Conservation (phyloP, 1,140 invertebrate species). For the Magallana ariakensis region DNA sequence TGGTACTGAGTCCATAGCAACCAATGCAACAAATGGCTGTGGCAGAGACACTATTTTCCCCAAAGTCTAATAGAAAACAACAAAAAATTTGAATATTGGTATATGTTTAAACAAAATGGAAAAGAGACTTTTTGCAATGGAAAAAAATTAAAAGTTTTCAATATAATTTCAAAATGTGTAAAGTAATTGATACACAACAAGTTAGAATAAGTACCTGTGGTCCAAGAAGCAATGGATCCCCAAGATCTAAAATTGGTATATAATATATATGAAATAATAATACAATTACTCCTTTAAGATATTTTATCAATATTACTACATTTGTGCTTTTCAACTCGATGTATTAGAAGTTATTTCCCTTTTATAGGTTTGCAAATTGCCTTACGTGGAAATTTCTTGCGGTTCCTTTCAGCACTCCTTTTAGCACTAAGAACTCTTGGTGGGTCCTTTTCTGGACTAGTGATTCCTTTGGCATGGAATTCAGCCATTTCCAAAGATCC, state of each 20-base stretch:
- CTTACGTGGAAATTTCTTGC: slow-evolving; percentile 67
- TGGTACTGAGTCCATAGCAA: slow-evolving; percentile 77
- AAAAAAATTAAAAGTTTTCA: too few relatives aligned
- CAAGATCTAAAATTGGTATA: slow-evolving; percentile 65
- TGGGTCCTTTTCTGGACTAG: slow-evolving; percentile 70
- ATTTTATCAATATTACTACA: too few relatives aligned
- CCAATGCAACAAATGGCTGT: slow-evolving; percentile 74
- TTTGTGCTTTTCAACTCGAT: too few relatives aligned
- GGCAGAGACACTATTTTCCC: slow-evolving; percentile 75
- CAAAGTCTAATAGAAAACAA: slow-evolving; percentile 68
- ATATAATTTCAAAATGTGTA: too few relatives aligned
- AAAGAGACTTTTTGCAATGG: too few relatives aligned
- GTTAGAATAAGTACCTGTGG: slow-evolving; percentile 64
- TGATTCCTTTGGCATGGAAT: slow-evolving; percentile 68
- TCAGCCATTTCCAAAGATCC: slow-evolving; percentile 66
- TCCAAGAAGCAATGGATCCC: slow-evolving; percentile 72
- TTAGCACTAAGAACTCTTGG: slow-evolving; percentile 64
- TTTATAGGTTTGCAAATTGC: background rate
- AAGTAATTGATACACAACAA: too few relatives aligned
- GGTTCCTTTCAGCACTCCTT: slow-evolving; percentile 56
- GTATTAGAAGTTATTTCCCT: background rate
- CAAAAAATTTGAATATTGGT: background rate
- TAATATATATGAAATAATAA: too few relatives aligned
- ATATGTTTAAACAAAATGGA: too few relatives aligned
- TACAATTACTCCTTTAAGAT: too few relatives aligned